These are phyloP conservation scores for Dipodomys merriami DNA, from an alignment of 2,113 vertebrate species.

Conservation along the genomic window DNA sequence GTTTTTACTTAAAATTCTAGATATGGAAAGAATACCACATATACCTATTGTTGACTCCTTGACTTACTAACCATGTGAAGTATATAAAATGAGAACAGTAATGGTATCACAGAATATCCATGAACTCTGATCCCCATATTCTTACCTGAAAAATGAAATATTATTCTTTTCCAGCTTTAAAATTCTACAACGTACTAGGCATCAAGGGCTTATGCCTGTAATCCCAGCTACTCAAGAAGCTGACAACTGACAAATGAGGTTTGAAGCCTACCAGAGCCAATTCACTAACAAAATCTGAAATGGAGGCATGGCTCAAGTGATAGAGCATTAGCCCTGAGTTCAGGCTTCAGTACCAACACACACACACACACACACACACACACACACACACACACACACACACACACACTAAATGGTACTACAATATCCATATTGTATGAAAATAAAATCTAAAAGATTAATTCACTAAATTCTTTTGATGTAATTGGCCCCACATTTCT, in stretches of 20 bases:
- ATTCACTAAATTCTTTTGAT: slow-evolving; percentile 35
- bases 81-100: not conserved
- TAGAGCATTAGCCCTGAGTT: too few relatives aligned
- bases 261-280: too few relatives aligned
- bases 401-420: too few relatives aligned
- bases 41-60: not conserved
- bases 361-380: too few relatives aligned
- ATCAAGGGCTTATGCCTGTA: too few relatives aligned
- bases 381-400: too few relatives aligned
- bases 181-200: not conserved
- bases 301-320: too few relatives aligned
- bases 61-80: not conserved
- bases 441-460: not conserved
- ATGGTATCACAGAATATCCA: not conserved
- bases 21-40: not conserved
- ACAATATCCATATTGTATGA: not conserved
- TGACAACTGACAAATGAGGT: too few relatives aligned
- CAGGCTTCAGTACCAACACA: too few relatives aligned
- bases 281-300: too few relatives aligned
- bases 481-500: not conserved
- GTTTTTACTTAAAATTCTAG: not conserved
- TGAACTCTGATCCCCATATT: not conserved
- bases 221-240: too few relatives aligned
- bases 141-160: not conserved
- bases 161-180: not conserved